Base-by-base conservation (phyloP, 2,797 vertebrate species). In the Pelobates cultripes region DNA sequence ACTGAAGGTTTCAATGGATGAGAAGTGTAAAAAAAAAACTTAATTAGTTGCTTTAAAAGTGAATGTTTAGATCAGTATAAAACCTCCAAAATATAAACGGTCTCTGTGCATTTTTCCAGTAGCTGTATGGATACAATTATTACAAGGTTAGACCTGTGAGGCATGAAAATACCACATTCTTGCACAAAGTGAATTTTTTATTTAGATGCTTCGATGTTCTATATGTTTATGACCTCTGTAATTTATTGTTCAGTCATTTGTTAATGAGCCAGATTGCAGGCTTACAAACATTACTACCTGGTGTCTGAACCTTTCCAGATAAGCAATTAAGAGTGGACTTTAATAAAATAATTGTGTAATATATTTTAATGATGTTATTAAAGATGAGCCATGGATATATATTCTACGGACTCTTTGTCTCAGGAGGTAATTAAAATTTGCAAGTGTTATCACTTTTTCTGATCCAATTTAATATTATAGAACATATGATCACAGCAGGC, bases 1-100 rank as follows among this genome's bases (percentile, higher is more conserved):
- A 95, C 91, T 91, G 92, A 91, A 86, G 92, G 90, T 92, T 94
- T 91, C 92, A 90, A 88, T 90, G 89, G 92, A 91, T 92, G 88
- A 75, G 87, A 92, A 90, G 90, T 12, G 17, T 40, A 61, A 60
- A 60, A 61, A 93, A 91, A 94, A 93, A 91, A 94, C 94, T 95
- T 97, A 95, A 97, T 98, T 97, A 96, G 92, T 88, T 90, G 83
- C 89, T 90, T 88, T 90, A 91, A 78, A 78, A 87, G 85, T 87
- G 90, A 86, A 87, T 90, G 73, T 90, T 86, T 79, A 66, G 86
- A 89, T 83, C 85, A 0, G 69, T 77, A 67, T 72, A 84, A 75
- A 77, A 85, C 87, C 85, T 78, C 89, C 91, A 85, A 86, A 89
- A 89, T 89, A 88, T 86, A 78, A 87, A 85, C 84, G 84, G 80